Conservation (phyloP, 2,797 vertebrate genomes). For the Hippopotamyrus pictus region DNA sequence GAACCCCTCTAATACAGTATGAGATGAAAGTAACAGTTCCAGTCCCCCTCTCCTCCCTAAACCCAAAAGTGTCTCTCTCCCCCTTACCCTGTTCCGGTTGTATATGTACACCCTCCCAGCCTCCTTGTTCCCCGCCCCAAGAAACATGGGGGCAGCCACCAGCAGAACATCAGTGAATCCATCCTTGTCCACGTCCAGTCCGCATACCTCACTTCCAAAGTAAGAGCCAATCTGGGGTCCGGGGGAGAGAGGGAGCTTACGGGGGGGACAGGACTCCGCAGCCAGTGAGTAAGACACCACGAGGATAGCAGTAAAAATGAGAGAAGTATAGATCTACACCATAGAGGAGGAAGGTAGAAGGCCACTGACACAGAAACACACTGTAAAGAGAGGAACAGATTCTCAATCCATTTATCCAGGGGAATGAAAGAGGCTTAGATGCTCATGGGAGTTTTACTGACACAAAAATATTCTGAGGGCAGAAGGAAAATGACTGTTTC, state of each 20-base stretch:
- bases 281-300: neutral
- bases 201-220: conserved; percentile 87
- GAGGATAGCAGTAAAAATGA: neutral
- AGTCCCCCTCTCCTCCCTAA: neutral
- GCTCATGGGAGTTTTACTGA: neutral
- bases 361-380: neutral
- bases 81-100: conserved; percentile 56
- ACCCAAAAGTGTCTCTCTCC: neutral
- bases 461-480: no score
- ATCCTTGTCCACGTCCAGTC: conserved; percentile 78
- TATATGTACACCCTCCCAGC: conserved; percentile 83
- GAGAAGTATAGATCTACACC: neutral
- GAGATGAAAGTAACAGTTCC: neutral
- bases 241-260: neutral
- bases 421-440: neutral
- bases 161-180: conserved; percentile 83
- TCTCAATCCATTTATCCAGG: neutral
- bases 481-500: neutral
- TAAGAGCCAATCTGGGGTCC: conserved; percentile 82
- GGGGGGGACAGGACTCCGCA: neutral
- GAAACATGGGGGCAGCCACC: conserved; percentile 87
- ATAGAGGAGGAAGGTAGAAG: conserved; percentile 8
- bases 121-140: conserved; percentile 82
- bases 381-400: neutral
- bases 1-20: neutral